Conservation (phyloP, 2,888 invertebrate species). For the Ormyrus labotus region DNA sequence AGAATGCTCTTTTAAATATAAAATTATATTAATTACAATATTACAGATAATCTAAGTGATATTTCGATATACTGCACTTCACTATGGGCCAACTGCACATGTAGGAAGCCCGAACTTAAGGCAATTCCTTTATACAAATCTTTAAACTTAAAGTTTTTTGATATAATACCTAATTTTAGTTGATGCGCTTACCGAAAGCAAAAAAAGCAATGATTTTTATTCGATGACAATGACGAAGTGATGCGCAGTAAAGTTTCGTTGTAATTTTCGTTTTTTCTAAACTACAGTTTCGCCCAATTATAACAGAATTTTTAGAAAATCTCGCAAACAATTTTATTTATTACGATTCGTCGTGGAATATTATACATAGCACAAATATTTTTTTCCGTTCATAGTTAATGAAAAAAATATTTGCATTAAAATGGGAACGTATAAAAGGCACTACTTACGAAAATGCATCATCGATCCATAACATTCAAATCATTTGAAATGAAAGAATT, state of each 20-base stretch:
- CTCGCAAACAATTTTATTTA: conserved; percentile 7
- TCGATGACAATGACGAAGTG: not conserved
- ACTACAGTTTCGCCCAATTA: conserved; percentile 41
- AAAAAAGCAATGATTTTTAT: conserved; percentile 12
- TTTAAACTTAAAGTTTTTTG: conserved; percentile 30
- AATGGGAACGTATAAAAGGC: conserved; percentile 55
- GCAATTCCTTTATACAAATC: conserved; percentile 5
- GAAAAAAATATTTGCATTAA: conserved; percentile 52
- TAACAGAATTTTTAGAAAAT: conserved; percentile 27
- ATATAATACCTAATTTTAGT: not conserved
- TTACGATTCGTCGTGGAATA: conserved; percentile 31
- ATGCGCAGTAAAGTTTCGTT: conserved; percentile 24
- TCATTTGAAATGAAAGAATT: conserved; percentile 25
- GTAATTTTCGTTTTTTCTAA: conserved; percentile 14
- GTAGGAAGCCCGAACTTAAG: conserved; percentile 12
- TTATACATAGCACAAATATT: conserved; percentile 46
- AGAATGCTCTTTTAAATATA: conserved; percentile 59
- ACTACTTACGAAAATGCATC: conserved; percentile 53
- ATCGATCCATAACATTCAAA: conserved; percentile 46
- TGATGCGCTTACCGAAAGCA: not conserved
- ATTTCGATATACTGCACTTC: conserved; percentile 57
- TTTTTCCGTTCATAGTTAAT: conserved; percentile 26
- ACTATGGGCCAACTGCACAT: conserved; percentile 41
- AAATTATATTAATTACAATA: conserved; percentile 64
- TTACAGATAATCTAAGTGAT: conserved; percentile 59